Conservation (phyloP, 2,888 invertebrate species). For the Macrophya alboannulata region DNA sequence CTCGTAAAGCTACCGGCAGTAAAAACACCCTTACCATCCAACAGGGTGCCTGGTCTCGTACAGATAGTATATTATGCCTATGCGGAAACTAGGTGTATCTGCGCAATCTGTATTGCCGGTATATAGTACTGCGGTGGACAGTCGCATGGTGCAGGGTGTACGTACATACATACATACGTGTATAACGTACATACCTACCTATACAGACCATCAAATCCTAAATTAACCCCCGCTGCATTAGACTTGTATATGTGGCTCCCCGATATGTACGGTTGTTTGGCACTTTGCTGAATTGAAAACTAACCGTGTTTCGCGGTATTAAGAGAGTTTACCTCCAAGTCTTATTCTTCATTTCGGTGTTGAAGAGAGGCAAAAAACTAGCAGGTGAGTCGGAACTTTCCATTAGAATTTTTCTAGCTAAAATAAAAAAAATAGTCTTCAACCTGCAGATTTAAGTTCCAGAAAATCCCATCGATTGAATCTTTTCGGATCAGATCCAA, state of each 20-base stretch:
- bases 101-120: conserved; percentile 27
- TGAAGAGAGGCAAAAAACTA: too few relatives aligned
- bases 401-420: too few relatives aligned
- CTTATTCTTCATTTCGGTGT: too few relatives aligned
- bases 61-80: conserved; percentile 32
- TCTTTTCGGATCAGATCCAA: too few relatives aligned
- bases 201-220: neutral
- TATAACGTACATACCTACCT: neutral
- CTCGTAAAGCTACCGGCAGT: conserved; percentile 52
- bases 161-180: neutral
- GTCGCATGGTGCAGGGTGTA: neutral
- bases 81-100: conserved; percentile 17
- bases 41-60: conserved; percentile 34
- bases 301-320: neutral
- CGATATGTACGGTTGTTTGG: neutral
- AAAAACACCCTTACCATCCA: conserved; percentile 41
- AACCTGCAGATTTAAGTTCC: too few relatives aligned
- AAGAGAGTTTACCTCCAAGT: too few relatives aligned
- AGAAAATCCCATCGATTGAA: too few relatives aligned
- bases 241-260: neutral
- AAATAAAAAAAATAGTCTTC: too few relatives aligned
- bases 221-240: neutral
- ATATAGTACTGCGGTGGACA: neutral
- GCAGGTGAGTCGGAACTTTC: too few relatives aligned
- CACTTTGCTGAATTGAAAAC: neutral